phyloP scores from a whole-genome alignment of 1,140 invertebrate genomes.

The Drosophila pseudoananassae region DNA sequence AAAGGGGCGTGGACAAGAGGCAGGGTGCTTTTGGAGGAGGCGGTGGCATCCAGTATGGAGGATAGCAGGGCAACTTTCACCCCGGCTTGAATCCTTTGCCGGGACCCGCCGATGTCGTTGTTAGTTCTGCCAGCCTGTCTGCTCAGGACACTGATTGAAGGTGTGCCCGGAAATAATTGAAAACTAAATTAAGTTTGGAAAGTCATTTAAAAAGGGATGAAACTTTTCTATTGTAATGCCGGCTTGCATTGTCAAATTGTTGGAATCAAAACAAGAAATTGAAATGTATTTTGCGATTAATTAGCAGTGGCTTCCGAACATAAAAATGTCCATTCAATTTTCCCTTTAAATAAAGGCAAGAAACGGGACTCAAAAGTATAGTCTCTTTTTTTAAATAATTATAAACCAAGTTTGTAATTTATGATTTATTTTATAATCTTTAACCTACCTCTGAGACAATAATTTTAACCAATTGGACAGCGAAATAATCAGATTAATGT shows the following conservation, averaged over 20 bases:
- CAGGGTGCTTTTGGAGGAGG: background rate
- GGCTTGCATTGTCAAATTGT: background rate
- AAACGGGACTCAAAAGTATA: too few relatives aligned
- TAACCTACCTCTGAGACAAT: too few relatives aligned
- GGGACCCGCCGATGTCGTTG: conserved; percentile 29
- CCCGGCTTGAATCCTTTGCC: conserved; percentile 26
- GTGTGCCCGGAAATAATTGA: conserved; percentile 2
- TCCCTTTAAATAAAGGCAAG: too few relatives aligned
- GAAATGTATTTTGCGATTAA: background rate
- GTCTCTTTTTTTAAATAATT: too few relatives aligned
- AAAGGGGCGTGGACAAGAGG: conserved; percentile 47
- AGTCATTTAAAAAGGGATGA: background rate
- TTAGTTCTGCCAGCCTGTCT: conserved; percentile 35
- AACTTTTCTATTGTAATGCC: background rate
- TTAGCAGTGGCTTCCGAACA: background rate
- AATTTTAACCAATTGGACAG: too few relatives aligned
- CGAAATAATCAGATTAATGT: too few relatives aligned
- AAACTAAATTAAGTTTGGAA: background rate
- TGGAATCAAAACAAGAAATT: background rate
- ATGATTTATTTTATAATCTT: too few relatives aligned
- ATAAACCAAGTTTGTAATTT: too few relatives aligned
- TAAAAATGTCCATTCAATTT: too few relatives aligned
- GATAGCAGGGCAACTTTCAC: conserved; percentile 10
- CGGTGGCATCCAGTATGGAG: background rate
- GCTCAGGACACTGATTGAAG: conserved; percentile 12